Conservation (phyloP, 2,888 invertebrate genomes). For the Allacma fusca region DNA sequence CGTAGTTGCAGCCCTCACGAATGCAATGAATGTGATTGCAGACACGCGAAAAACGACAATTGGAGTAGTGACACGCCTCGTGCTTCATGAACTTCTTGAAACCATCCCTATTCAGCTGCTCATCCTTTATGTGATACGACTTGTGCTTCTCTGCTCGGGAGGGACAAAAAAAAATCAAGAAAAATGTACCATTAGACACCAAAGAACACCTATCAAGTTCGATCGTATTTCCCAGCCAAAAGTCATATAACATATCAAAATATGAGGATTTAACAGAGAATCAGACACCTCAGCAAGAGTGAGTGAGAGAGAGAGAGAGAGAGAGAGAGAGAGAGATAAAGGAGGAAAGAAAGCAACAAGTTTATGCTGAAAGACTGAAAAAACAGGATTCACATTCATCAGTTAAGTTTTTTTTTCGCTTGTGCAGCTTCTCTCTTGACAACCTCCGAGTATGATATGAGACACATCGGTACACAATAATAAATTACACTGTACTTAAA, state of each 20-base stretch:
- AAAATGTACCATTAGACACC: conserved; percentile 6
- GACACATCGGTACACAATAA: conserved; percentile 29
- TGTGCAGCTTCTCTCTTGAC: neutral
- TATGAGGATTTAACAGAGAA: conserved; percentile 5
- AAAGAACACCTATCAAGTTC: conserved; percentile 11
- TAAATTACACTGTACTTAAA: conserved; percentile 38
- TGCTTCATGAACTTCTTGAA: conserved; percentile 99
- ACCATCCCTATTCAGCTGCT: conserved; percentile 91
- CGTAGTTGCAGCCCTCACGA: conserved; percentile 91
- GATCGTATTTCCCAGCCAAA: conserved; percentile 17
- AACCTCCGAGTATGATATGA: conserved; percentile 28
- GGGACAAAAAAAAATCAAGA: conserved; percentile 61
- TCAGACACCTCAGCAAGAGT: neutral
- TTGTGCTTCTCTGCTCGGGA: conserved; percentile 89
- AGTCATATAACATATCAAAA: neutral
- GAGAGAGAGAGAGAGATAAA: neutral
- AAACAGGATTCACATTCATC: conserved; percentile 23
- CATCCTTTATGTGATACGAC: conserved; percentile 97
- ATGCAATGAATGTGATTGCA: conserved; percentile 99
- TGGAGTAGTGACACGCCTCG: conserved; percentile 88
- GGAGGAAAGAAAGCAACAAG: conserved; percentile 9
- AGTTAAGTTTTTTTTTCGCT: conserved; percentile 7
- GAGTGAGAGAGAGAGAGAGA: neutral
- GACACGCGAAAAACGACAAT: conserved; percentile 91
- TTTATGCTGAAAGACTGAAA: conserved; percentile 15